phyloP scores from a whole-genome alignment of 1,140 invertebrate species.

The Brachionus paranguensis region DNA sequence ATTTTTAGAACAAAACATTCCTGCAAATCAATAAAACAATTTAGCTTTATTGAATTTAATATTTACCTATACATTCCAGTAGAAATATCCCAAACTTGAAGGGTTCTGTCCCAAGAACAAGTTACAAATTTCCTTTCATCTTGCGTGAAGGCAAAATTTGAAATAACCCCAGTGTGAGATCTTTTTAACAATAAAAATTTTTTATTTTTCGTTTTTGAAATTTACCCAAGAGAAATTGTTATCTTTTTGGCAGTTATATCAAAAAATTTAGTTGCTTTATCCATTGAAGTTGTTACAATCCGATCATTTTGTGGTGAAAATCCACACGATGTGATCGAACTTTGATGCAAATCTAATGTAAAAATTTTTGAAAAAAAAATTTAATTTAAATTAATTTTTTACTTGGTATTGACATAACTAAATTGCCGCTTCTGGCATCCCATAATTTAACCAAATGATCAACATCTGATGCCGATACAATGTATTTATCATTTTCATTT shows the following conservation, averaged over 20 bases:
- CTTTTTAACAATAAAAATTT: slow-evolving; percentile 41
- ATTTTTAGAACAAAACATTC: too few species aligned
- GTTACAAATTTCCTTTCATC: slow-evolving; percentile 53
- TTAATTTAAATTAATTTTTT: slow-evolving; percentile 42
- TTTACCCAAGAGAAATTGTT: slow-evolving; percentile 50
- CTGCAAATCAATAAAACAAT: too few species aligned
- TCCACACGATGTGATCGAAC: slow-evolving; percentile 48
- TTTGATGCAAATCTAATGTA: slow-evolving; percentile 44
- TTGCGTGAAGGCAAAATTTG: slow-evolving; percentile 46
- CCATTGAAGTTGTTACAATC: slow-evolving; percentile 53
- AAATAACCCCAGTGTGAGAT: slow-evolving; percentile 50
- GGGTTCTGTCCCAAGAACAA: slow-evolving; percentile 52
- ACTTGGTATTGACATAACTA: slow-evolving; percentile 43
- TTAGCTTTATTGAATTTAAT: neutral
- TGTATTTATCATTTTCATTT: slow-evolving; percentile 45
- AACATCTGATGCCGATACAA: slow-evolving; percentile 50
- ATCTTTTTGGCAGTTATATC: slow-evolving; percentile 47
- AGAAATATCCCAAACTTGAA: slow-evolving; percentile 52
- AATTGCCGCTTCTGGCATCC: slow-evolving; percentile 47
- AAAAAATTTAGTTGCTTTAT: slow-evolving; percentile 50
- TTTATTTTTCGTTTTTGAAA: neutral
- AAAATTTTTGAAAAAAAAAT: neutral
- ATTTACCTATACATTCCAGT: slow-evolving; percentile 52
- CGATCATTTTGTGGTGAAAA: slow-evolving; percentile 50
- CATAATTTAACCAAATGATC: slow-evolving; percentile 48